Evolutionary conservation across 2,797 vertebrate species (phyloP), one percentile per base, ranked within the genome.

Genomic region (Sternotherus odoratus): DNA sequence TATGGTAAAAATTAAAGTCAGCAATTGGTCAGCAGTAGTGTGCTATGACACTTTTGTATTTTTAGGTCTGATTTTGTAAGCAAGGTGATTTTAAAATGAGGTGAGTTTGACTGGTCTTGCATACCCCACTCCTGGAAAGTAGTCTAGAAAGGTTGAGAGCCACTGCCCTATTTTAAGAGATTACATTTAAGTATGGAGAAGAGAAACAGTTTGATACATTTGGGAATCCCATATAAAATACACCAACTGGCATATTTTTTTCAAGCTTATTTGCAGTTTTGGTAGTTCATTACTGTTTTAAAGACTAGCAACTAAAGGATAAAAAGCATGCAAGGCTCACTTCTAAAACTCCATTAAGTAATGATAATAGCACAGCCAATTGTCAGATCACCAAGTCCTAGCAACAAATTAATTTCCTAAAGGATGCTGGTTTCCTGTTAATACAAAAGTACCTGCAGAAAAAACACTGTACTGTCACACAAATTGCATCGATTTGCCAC

Each of bases 401-500:
- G 57, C 17, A 85, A 49, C 33, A 69, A 69, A 6, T 1, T 33
- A 48, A 11, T 5, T 80, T 83, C 66, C 1, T 79, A 43, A 69
- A 66, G 1, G 75, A 89, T 50, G 85, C 78, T 19, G 80, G 39
- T 5, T 83, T 24, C 80, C 69, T 72, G 51, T 79, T 33, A 91
- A 78, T 8, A 26, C 60, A 53, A 57, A 82, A 91, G 69, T 36
- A 46, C 21, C 92, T 48, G 77, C 60, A 79, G 54, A 83, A 95
- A 28, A 90, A 94, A 6, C 19, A 92, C 60, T 89, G 85, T 78
- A 77, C 92, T 91, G 87, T 87, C 81, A 75, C 5, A 82, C 48
- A 84, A 77, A 83, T 79, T 87, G 36, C 90, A 91, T 21, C 49
- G 0, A 96, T 81, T 63, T 57, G 77, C 2, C 8, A 89, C 30